Evolutionary conservation across 2,888 invertebrate genomes (phyloP).

Genomic region (Endomychus coccineus): DNA sequence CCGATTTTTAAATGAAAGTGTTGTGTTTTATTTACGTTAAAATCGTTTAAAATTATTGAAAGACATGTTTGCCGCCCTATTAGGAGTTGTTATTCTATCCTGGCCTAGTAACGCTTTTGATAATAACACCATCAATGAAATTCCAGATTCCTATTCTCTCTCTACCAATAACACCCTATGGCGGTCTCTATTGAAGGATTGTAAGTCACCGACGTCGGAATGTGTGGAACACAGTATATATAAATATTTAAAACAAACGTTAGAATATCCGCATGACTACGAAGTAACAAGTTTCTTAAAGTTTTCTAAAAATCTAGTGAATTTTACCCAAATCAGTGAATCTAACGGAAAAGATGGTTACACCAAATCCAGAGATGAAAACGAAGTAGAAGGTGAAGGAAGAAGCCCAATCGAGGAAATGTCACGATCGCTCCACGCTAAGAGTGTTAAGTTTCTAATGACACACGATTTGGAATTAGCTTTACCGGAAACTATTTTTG

Average conservation of each 20-base stretch:
- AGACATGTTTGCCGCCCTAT: too few relatives aligned
- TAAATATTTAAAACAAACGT: conserved; percentile 60
- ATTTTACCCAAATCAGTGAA: conserved; percentile 26
- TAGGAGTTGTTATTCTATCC: too few relatives aligned
- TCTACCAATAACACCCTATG: conserved; percentile 58
- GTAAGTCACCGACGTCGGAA: conserved; percentile 57
- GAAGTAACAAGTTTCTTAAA: conserved; percentile 51
- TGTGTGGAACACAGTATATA: conserved; percentile 75
- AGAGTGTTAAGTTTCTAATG: conserved; percentile 59
- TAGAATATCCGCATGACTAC: conserved; percentile 45
- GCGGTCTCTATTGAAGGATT: conserved; percentile 66
- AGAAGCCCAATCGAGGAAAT: conserved; percentile 64
- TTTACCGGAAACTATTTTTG: conserved; percentile 65
- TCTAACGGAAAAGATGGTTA: conserved; percentile 10
- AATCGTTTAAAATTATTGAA: too few relatives aligned
- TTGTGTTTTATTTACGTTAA: too few relatives aligned
- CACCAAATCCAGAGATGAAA: conserved; percentile 33
- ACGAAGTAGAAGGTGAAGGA: conserved; percentile 42
- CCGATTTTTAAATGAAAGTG: too few relatives aligned
- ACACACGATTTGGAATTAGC: conserved; percentile 69
- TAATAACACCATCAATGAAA: too few relatives aligned
- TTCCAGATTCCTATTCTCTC: conserved; percentile 32
- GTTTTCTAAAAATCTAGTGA: conserved; percentile 33
- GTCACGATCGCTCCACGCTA: conserved; percentile 61
- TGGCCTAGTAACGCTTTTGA: too few relatives aligned